Evolutionary conservation across 2,888 invertebrate species (phyloP).

Genomic region (Sialis lutaria): DNA sequence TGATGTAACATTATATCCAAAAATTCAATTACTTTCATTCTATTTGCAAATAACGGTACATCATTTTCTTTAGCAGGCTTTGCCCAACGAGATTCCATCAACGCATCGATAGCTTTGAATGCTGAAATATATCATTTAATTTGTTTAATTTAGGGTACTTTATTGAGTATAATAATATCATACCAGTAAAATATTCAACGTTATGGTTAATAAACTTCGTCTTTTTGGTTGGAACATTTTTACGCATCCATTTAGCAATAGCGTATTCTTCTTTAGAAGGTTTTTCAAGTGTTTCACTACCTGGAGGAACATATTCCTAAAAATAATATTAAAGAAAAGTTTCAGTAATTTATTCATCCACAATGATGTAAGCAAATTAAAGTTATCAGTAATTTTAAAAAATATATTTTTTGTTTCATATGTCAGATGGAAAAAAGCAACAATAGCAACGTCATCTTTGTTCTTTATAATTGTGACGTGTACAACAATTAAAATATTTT

Average conservation of each 20-base stretch:
- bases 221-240: constrained; percentile 85
- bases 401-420: not conserved
- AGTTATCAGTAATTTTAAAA: constrained; percentile 1
- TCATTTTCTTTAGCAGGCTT: constrained; percentile 31
- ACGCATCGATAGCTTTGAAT: constrained; percentile 76
- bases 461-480: too few relatives aligned
- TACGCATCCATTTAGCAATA: constrained; percentile 86
- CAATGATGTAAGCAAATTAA: constrained; percentile 2
- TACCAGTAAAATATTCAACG: constrained; percentile 92
- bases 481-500: too few relatives aligned
- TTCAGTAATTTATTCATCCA: not conserved
- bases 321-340: constrained; percentile 10
- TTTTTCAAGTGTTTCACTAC: constrained; percentile 43
- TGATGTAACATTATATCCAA: constrained; percentile 74
- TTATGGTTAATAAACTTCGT: constrained; percentile 93
- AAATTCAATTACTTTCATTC: constrained; percentile 64
- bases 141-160: not conserved
- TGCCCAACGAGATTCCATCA: constrained; percentile 83
- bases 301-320: constrained; percentile 28
- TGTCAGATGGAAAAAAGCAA: not conserved
- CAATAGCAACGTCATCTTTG: constrained; percentile 11
- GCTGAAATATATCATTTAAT: constrained; percentile 26
- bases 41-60: constrained; percentile 59
- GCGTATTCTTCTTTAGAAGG: constrained; percentile 81
- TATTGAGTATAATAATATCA: constrained; percentile 7